Evolutionary conservation across 2,797 vertebrate species (phyloP), one percentile per base, ranked within the genome.

Genomic region (Characodon lateralis): DNA sequence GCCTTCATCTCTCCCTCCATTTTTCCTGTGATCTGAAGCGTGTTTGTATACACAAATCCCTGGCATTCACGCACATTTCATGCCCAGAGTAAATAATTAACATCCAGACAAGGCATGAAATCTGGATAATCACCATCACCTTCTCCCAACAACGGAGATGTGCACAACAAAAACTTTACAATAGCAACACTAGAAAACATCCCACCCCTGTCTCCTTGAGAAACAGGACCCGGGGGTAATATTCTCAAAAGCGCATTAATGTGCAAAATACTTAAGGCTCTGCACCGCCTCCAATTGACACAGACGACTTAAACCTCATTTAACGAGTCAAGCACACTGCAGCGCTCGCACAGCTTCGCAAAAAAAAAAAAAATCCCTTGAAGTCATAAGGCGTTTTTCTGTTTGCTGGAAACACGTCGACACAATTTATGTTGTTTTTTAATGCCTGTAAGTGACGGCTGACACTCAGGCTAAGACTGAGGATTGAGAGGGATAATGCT

Each of bases 231-330:
- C 95, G 81, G 83, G 94, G 94, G 94, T 94, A 95, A 95, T 93
- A 95, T 94, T 93, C 94, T 94, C 88, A 87, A 95, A 95, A 95
- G 94, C 93, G 91, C 93, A 95, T 95, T 95, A 96, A 96, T 96
- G 94, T 95, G 95, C 93, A 95, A 95, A 95, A 95, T 94, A 95
- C 94, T 95, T 94, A 95, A 95, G 94, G 94, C 94, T 94, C 90
- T 92, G 93, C 91, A 82, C 93, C 92, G 92, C 94, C 95, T 96
- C 91, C 94, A 95, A 95, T 93, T 95, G 95, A 96, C 94, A 95
- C 90, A 94, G 89, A 93, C 83, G 93, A 95, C 93, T 95, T 94
- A 94, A 95, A 95, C 89, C 93, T 93, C 93, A 94, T 95, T 95
- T 94, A 95, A 90, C 89, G 92, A 94, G 93, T 95, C 95, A 94